Percentiles rank a stretch among this genome's conserved stretches.
These are phyloP conservation scores for Oxystoma pomonae DNA, from an alignment of 2,888 invertebrate genomes.

Conservation along the genomic window DNA sequence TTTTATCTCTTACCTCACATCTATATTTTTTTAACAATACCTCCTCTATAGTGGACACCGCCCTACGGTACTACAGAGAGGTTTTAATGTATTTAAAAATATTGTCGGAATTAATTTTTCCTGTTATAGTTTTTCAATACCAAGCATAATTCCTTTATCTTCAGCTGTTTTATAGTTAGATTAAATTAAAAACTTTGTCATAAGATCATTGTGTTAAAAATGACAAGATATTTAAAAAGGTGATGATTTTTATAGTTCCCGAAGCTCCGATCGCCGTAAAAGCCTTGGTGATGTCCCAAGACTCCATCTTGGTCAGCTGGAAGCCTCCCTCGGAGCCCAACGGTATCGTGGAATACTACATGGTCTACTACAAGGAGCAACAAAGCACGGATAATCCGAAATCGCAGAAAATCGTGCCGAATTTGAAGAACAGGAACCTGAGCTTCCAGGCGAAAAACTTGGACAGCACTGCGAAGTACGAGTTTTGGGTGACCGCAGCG, in stretches of 20 bases:
- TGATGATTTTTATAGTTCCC: constrained; percentile 76
- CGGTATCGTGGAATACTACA: constrained; percentile 90
- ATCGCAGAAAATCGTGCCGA: constrained; percentile 74
- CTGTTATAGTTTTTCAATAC: too few relatives aligned
- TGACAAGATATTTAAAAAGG: too few relatives aligned
- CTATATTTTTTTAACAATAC: too few relatives aligned
- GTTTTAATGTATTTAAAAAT: too few relatives aligned
- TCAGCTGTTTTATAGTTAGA: too few relatives aligned
- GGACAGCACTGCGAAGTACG: constrained; percentile 77
- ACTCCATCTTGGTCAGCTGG: constrained; percentile 92
- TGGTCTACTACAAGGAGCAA: constrained; percentile 73
- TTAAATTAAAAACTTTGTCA: too few relatives aligned
- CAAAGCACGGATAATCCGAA: constrained; percentile 50
- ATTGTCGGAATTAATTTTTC: too few relatives aligned
- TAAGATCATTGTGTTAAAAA: too few relatives aligned
- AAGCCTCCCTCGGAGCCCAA: constrained; percentile 88
- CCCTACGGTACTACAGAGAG: too few relatives aligned
- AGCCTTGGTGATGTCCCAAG: constrained; percentile 86
- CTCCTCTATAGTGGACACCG: too few relatives aligned
- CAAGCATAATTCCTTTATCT: too few relatives aligned
- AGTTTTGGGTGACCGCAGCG: constrained; percentile 93
- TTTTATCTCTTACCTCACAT: too few relatives aligned
- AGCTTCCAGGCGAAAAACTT: constrained; percentile 84
- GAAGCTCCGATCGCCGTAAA: constrained; percentile 92
- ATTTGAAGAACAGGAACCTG: constrained; percentile 60